Conservation (phyloP, 2,797 vertebrate genomes). For the Phaenicophaeus curvirostris region DNA sequence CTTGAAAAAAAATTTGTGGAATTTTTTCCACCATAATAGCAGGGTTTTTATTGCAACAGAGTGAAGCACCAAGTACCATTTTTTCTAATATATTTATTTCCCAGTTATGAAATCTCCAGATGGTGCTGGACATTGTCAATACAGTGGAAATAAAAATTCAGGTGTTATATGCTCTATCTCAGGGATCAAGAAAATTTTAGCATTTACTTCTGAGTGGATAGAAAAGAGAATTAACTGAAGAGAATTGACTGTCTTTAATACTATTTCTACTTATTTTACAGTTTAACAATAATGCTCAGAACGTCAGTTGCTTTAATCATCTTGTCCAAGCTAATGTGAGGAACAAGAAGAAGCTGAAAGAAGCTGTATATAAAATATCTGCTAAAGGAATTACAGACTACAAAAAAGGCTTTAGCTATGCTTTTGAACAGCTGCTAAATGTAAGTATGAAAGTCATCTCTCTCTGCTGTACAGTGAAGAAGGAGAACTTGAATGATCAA, state of each 20-base stretch:
- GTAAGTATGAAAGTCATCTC: conserved; percentile 78
- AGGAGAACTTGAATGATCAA: neutral
- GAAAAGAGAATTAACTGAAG: neutral
- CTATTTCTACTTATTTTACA: conserved; percentile 52
- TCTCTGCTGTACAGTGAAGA: neutral
- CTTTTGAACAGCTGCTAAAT: conserved; percentile 93
- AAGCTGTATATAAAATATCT: conserved; percentile 94
- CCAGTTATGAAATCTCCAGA: neutral
- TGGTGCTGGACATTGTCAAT: neutral
- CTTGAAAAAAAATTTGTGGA: neutral
- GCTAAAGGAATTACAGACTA: conserved; percentile 99
- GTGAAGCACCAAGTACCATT: neutral
- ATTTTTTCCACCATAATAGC: neutral
- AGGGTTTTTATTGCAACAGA: neutral
- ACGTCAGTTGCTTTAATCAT: conserved; percentile 94
- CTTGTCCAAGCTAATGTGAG: conserved; percentile 98
- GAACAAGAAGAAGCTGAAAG: conserved; percentile 98
- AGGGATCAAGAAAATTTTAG: neutral
- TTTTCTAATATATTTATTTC: neutral
- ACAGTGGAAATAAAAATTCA: neutral
- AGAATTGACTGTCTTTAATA: neutral
- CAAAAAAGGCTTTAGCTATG: conserved; percentile 97
- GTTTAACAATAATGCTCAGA: conserved; percentile 97
- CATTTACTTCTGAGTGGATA: neutral
- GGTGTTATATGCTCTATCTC: neutral